These are phyloP conservation scores for Liopterus haemorrhoidalis DNA, from an alignment of 2,888 invertebrate species.

Conservation along the genomic window DNA sequence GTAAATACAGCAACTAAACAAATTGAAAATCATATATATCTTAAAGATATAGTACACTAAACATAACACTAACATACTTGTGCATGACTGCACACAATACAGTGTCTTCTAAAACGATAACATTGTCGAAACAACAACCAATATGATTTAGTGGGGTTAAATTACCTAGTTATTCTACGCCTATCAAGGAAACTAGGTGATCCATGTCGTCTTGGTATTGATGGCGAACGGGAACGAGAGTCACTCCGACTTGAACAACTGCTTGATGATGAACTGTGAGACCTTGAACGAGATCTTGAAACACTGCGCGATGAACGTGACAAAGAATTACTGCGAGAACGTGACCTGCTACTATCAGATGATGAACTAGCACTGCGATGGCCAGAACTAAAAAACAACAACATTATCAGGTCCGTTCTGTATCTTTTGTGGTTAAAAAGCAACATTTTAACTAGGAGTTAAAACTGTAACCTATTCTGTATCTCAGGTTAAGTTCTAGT, in stretches of 20 bases:
- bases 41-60: too few relatives aligned
- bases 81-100: too few relatives aligned
- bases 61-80: too few relatives aligned
- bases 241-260: slow-evolving; percentile 54
- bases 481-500: too few relatives aligned
- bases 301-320: slow-evolving; percentile 44
- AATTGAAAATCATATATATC: too few relatives aligned
- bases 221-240: slow-evolving; percentile 70
- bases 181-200: slow-evolving; percentile 92
- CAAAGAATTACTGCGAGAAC: slow-evolving; percentile 38
- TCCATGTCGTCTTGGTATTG: slow-evolving; percentile 85
- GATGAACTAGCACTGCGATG: slow-evolving; percentile 35
- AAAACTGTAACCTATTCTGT: too few relatives aligned
- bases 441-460: too few relatives aligned
- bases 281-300: slow-evolving; percentile 48
- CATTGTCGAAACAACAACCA: slow-evolving; percentile 4
- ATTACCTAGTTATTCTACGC: slow-evolving; percentile 90
- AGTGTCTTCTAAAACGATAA: too few relatives aligned
- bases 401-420: too few relatives aligned
- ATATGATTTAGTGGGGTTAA: slow-evolving; percentile 23
- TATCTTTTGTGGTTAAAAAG: too few relatives aligned
- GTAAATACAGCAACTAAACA: too few relatives aligned
- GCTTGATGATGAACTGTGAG: slow-evolving; percentile 51
- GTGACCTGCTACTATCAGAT: slow-evolving; percentile 36
- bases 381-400: slow-evolving; percentile 29